Evolutionary conservation across 2,888 invertebrate species (phyloP).

Genomic region (Andrena minutula): DNA sequence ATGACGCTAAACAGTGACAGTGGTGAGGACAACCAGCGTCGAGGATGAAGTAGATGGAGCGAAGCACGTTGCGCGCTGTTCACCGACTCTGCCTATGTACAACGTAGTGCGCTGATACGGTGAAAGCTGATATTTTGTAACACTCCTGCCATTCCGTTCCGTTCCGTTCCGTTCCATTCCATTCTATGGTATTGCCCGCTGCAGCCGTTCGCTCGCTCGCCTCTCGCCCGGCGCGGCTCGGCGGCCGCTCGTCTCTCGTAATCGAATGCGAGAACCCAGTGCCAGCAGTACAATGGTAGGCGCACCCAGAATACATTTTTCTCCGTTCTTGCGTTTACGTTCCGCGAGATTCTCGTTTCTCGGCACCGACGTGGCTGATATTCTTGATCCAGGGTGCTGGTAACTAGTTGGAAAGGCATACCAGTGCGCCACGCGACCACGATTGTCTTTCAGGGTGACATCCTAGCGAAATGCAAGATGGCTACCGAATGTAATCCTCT

Average conservation of each 20-base stretch:
- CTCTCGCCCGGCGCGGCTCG: conserved; percentile 43
- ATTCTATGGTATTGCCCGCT: conserved; percentile 74
- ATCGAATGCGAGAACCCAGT: conserved; percentile 71
- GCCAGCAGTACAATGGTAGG: conserved; percentile 78
- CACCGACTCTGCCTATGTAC: conserved; percentile 32
- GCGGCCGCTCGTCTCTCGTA: conserved; percentile 67
- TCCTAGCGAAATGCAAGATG: no score
- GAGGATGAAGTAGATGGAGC: conserved; percentile 46
- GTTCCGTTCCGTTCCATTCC: conserved; percentile 78
- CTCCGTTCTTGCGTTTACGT: conserved; percentile 57
- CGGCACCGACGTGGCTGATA: background rate
- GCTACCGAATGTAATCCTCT: background rate
- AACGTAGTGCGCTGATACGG: conserved; percentile 80
- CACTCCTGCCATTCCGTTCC: conserved; percentile 82
- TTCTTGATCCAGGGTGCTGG: conserved; percentile 15
- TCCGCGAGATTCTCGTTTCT: conserved; percentile 64
- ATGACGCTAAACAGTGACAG: background rate
- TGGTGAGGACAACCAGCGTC: conserved; percentile 36
- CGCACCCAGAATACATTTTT: conserved; percentile 77
- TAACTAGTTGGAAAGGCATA: background rate
- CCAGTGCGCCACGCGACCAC: background rate
- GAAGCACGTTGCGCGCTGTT: conserved; percentile 25
- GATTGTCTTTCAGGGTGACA: background rate
- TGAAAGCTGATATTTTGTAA: conserved; percentile 85
- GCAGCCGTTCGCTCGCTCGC: conserved; percentile 69